Percentiles rank a stretch among this genome's conserved stretches.
These are phyloP conservation scores for Ondatra zibethicus DNA, from an alignment of 2,113 vertebrate species.

Conservation along the genomic window DNA sequence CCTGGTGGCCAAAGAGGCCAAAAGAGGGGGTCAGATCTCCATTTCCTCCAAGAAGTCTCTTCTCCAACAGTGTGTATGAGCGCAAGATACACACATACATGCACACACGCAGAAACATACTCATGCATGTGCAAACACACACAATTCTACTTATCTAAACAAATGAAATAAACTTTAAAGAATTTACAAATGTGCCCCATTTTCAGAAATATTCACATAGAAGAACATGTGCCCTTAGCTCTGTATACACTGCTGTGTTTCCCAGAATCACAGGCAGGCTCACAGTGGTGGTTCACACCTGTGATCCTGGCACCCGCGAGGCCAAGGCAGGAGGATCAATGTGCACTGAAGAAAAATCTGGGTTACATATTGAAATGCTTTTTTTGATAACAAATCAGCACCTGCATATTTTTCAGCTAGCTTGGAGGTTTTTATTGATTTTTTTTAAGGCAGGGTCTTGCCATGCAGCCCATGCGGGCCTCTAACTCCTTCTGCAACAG, in stretches of 20 bases:
- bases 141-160: not conserved
- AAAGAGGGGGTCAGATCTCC: not conserved
- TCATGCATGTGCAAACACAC: not conserved
- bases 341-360: not conserved
- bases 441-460: not conserved
- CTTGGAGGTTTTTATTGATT: not conserved
- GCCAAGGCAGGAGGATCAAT: not conserved
- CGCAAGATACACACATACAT: not conserved
- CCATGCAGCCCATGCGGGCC: no score
- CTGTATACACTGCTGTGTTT: not conserved
- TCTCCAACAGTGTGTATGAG: not conserved
- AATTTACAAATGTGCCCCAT: not conserved
- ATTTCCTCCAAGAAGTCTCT: not conserved
- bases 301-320: no score
- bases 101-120: not conserved
- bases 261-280: not conserved
- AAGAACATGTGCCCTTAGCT: not conserved
- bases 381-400: not conserved
- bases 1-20: not conserved
- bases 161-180: not conserved
- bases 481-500: not conserved
- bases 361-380: no score
- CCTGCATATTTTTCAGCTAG: not conserved
- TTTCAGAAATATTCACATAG: conserved; percentile 31
- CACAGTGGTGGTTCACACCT: no score